A percentile compares a stretch with the other conserved stretches of the same genome.
Evolutionary conservation across 2,888 invertebrate genomes (phyloP).

Genomic region (Drosophila picticornis): DNA sequence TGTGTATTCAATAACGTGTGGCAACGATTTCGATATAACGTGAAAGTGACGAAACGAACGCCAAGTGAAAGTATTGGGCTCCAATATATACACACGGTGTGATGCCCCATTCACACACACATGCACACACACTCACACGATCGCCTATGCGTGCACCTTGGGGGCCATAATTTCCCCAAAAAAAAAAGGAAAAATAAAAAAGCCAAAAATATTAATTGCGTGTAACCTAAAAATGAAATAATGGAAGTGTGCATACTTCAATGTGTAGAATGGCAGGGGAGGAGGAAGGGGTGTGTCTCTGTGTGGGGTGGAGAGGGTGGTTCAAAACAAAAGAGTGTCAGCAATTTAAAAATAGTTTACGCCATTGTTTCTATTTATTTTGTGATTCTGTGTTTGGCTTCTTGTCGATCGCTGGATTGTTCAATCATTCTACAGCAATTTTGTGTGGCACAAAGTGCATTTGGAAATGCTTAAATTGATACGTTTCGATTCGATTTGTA

Average conservation of each 20-base stretch:
- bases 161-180: constrained; percentile 18
- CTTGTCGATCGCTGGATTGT: constrained; percentile 42
- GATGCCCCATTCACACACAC: constrained; percentile 23
- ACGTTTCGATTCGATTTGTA: constrained; percentile 32
- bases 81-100: constrained; percentile 50
- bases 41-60: constrained; percentile 71
- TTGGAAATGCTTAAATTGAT: constrained; percentile 38
- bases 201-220: constrained; percentile 65
- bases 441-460: constrained; percentile 60
- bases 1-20: constrained; percentile 66
- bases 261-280: constrained; percentile 4
- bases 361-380: constrained; percentile 71
- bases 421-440: constrained; percentile 28
- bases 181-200: constrained; percentile 51
- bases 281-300: neutral
- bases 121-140: constrained; percentile 19
- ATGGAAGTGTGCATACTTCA: constrained; percentile 69
- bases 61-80: constrained; percentile 76
- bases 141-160: constrained; percentile 48
- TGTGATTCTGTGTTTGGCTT: constrained; percentile 51
- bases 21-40: constrained; percentile 63
- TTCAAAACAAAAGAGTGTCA: constrained; percentile 75
- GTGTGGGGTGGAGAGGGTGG: constrained; percentile 13
- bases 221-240: constrained; percentile 76
- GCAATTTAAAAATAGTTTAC: constrained; percentile 75